Evolutionary conservation across 1,140 invertebrate species (phyloP), one percentile per base, ranked within the genome.

Genomic region (Pseudoatta argentina): DNA sequence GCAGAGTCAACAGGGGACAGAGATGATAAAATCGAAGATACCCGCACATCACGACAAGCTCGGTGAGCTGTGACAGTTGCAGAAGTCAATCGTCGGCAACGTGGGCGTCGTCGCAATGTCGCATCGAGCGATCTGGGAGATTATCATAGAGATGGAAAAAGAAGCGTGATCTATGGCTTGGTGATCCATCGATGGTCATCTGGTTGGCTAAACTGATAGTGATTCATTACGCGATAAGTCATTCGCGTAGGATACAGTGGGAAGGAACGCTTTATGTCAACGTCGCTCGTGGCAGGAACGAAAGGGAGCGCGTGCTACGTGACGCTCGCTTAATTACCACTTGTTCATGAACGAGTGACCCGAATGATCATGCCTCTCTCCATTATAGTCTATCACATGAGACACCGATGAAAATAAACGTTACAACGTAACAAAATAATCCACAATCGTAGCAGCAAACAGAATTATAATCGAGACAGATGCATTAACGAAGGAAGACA

Each of bases 281-380:
- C 30, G 63, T 34, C 14, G 53, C 34, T 82, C 48, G 34, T 21
- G 53, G 51, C 53, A 34, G 34, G 57, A 63, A 75, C 59, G 67
- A 75, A 75, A 61, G 79, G 55, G 57, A 34, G 24, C 79, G 79
- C 79, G 69, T 48, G 79, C 39, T 71, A 55, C 67, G 67, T 67
- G 39, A 71, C 48, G 55, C 67, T 82, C 21, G 30, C 51, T 83
- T 83, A 83, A 73, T 83, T 71, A 81, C 69, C 69, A 39, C 57
- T 51, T 44, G 69, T 75, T 83, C 55, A 75, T 75, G 55, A 83
- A 48, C 79, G 55, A 61, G 69, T 75, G 79, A 83, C 71, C 55
- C 59, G 44, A 83, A 73, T 73, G 57, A 75, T 61, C 79, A 8
- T 14, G 69, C 79, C 51, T 59, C 51, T 59, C 67, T 48, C 53